Base-by-base conservation (phyloP, 2,797 vertebrate genomes). In the Cossypha niveicapilla region DNA sequence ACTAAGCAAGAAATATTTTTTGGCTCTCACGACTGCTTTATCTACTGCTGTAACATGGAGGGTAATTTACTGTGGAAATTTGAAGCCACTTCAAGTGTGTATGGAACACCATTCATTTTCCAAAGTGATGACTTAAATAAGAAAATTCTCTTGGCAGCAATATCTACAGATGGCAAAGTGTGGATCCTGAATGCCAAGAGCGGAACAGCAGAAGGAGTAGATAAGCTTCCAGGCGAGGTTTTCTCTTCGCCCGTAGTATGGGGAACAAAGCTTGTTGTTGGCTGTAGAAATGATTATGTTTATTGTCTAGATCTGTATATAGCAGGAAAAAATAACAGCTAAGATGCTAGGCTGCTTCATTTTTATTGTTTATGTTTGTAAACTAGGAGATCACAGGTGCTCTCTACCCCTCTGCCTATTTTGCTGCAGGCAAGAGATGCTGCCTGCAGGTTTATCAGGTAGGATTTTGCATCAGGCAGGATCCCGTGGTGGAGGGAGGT, bases 211-310 rank as follows among this genome's bases (percentile, higher is more conserved):
- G 94, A 97, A 93, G 96, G 97, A 32, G 95, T 94, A 1, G 75
- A 97, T 39, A 70, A 95, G 34, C 98, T 99, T 39, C 98, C 98
- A 1, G 99, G 99, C 57, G 98, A 99, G 90, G 96, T 99, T 37
- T 99, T 99, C 91, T 99, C 99, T 45, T 99, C 99, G 25, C 99
- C 98, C 0, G 96, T 99, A 35, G 96, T 98, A 71, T 98, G 98
- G 97, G 97, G 96, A 66, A 96, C 95, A 37, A 97, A 91, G 41
- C 96, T 99, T 2, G 79, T 99, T 57, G 97, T 99, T 60, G 99
- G 99, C 32, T 99, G 99, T 96, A 98, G 99, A 91, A 98, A 99
- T 93, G 98, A 99, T 97, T 98, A 97, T 66, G 97, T 99, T 92
- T 99, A 99, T 94, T 99, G 99, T 97, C 95, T 99, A 54, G 98